A percentile compares a stretch with the other conserved stretches of the same genome.
phyloP scores from a whole-genome alignment of 2,888 invertebrate genomes.

The Alviniconcha strummeri region DNA sequence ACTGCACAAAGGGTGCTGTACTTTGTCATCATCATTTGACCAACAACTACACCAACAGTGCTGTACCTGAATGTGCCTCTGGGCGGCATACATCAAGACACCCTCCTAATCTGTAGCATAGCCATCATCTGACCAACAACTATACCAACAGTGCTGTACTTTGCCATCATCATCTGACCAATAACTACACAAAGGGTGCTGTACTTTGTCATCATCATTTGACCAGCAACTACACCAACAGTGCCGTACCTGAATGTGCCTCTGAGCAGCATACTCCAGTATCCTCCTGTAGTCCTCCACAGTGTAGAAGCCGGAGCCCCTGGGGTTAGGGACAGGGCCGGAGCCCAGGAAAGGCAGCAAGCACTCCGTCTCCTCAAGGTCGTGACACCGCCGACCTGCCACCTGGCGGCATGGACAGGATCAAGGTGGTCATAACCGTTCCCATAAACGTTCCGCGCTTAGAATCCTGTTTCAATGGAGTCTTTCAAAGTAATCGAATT shows the following conservation, averaged over 20 bases:
- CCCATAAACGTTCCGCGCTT: no score
- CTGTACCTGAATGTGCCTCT: not conserved
- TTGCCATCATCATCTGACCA: no score
- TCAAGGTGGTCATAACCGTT: no score
- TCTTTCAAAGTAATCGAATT: no score
- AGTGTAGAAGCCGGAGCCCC: slow-evolving; percentile 63
- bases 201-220: no score
- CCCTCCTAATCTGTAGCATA: not conserved
- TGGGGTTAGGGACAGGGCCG: slow-evolving; percentile 48
- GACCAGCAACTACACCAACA: no score
- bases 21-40: no score
- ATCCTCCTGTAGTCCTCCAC: slow-evolving; percentile 60
- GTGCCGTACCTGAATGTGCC: slow-evolving; percentile 52
- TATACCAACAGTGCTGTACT: no score
- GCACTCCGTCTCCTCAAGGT: slow-evolving; percentile 55
- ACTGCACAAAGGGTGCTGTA: no score
- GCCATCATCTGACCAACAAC: no score
- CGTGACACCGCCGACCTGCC: slow-evolving; percentile 62
- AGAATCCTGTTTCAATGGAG: no score
- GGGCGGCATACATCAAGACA: not conserved
- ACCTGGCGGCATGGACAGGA: slow-evolving; percentile 47
- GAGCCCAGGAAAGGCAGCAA: slow-evolving; percentile 66
- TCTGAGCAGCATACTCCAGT: slow-evolving; percentile 57
- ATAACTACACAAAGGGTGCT: no score
- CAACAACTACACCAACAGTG: not conserved